Evolutionary conservation across 2,888 invertebrate genomes (phyloP).

Genomic region (Pammene fasciana): DNA sequence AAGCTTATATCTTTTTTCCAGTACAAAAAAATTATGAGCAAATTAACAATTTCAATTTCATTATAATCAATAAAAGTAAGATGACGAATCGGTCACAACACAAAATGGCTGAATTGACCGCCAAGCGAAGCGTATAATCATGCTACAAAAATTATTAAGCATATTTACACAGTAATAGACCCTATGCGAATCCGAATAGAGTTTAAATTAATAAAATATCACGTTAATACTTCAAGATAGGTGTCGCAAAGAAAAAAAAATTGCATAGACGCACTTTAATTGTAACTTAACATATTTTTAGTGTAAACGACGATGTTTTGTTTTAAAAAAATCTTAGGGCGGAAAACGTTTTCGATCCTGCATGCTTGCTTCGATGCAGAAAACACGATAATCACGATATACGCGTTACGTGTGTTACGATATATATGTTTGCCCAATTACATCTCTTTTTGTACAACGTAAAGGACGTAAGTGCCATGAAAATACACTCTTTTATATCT

Average conservation of each 20-base stretch:
- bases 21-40: background rate
- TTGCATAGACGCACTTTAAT: too few species aligned
- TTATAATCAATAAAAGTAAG: conserved; percentile 1
- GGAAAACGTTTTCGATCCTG: too few species aligned
- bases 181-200: background rate
- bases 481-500: too few species aligned
- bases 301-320: too few species aligned
- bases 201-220: background rate
- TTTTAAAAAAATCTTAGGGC: too few species aligned
- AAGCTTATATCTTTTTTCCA: background rate
- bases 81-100: conserved; percentile 14
- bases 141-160: background rate
- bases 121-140: conserved; percentile 11
- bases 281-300: too few species aligned
- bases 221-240: background rate
- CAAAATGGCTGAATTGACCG: conserved; percentile 22
- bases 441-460: too few species aligned
- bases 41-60: background rate
- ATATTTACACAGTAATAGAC: background rate
- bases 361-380: too few species aligned
- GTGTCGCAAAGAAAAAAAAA: conserved; percentile 1
- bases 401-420: too few species aligned
- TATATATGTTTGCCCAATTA: too few species aligned
- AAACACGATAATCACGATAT: too few species aligned
- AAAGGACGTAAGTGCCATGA: too few species aligned